Conservation (phyloP, 2,888 invertebrate genomes). For the Dynastes grantii region DNA sequence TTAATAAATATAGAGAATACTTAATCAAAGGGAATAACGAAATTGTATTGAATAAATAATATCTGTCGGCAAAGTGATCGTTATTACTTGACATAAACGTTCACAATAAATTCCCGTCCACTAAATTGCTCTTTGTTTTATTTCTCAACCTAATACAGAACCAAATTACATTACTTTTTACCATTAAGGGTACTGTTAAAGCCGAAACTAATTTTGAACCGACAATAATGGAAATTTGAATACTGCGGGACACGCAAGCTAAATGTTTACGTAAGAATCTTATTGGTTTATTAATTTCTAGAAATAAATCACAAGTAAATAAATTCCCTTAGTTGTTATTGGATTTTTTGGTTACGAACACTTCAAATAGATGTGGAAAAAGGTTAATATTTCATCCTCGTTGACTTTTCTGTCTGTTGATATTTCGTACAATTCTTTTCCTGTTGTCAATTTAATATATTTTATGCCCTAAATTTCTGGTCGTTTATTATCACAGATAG, state of each 20-base stretch:
- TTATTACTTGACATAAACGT: slow-evolving; percentile 24
- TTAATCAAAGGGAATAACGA: slow-evolving; percentile 35
- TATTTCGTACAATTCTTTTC: too few relatives aligned
- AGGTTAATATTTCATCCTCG: too few relatives aligned
- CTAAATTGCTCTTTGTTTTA: background rate
- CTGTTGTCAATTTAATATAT: too few relatives aligned
- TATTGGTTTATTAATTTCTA: slow-evolving; percentile 12
- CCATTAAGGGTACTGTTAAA: slow-evolving; percentile 4
- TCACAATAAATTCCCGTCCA: slow-evolving; percentile 15
- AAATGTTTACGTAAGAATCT: slow-evolving; percentile 1
- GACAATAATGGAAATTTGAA: slow-evolving; percentile 24
- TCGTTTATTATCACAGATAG: too few relatives aligned
- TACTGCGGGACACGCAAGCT: slow-evolving; percentile 11
- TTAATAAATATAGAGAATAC: slow-evolving; percentile 36
- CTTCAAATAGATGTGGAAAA: too few relatives aligned
- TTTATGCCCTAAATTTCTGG: background rate
- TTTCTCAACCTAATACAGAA: slow-evolving; percentile 15
- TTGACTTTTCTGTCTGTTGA: too few relatives aligned
- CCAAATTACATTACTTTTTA: slow-evolving; percentile 17
- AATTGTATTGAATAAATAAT: slow-evolving; percentile 27
- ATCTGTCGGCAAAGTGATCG: slow-evolving; percentile 3
- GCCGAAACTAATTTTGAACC: slow-evolving; percentile 10
- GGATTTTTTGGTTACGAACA: too few relatives aligned
- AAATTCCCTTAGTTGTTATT: too few relatives aligned
- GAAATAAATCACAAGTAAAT: slow-evolving; percentile 3